Evolutionary conservation across 1,140 invertebrate genomes (phyloP).

Genomic region (Aphidius gifuensis): DNA sequence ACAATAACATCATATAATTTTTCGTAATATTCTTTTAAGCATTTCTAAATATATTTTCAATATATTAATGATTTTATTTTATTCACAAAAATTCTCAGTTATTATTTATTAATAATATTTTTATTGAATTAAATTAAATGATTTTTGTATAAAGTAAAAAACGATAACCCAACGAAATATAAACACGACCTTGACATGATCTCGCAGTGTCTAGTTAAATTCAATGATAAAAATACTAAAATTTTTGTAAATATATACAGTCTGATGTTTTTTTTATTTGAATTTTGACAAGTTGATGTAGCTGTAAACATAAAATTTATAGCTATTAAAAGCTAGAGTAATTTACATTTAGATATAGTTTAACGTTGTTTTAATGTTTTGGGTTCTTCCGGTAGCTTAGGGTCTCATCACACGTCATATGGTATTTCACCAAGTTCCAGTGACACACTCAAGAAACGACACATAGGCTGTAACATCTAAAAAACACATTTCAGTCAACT

Average conservation of each 20-base stretch:
- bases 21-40: neutral
- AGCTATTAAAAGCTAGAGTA: too few relatives aligned
- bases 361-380: too few relatives aligned
- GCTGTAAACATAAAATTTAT: too few relatives aligned
- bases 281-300: too few relatives aligned
- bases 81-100: too few relatives aligned
- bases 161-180: neutral
- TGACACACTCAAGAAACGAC: conserved; percentile 19
- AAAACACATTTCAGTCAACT: too few relatives aligned
- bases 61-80: too few relatives aligned
- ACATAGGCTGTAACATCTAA: conserved; percentile 6
- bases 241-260: too few relatives aligned
- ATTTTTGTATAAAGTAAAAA: neutral
- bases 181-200: conserved; percentile 16
- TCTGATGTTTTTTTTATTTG: too few relatives aligned
- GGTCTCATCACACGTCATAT: conserved; percentile 15
- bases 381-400: conserved; percentile 15
- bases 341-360: too few relatives aligned
- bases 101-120: neutral
- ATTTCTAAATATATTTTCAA: conserved; percentile 5
- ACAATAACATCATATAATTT: too few relatives aligned
- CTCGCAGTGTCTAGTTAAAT: neutral
- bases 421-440: conserved; percentile 12
- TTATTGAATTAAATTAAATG: conserved; percentile 27
- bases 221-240: conserved; percentile 1